Evolutionary conservation across 2,797 vertebrate species (phyloP).

Genomic region (Gadopsis bispinosus): DNA sequence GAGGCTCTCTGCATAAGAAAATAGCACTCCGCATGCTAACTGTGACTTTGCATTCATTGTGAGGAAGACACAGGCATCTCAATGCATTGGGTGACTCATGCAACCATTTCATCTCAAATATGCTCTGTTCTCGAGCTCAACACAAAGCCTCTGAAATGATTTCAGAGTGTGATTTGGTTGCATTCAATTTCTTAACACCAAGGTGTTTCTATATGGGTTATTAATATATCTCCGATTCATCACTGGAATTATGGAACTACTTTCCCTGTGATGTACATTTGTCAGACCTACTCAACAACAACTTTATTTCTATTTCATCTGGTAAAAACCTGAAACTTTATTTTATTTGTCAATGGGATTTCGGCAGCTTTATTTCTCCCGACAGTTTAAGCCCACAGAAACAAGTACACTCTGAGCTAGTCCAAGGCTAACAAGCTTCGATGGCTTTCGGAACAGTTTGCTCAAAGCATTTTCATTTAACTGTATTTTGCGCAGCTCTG

Average conservation of each 20-base stretch:
- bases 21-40: constrained; percentile 75
- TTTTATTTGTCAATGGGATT: constrained; percentile 19
- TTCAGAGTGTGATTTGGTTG: constrained; percentile 48
- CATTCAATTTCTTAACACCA: constrained; percentile 44
- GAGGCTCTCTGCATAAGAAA: constrained; percentile 71
- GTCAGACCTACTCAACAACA: constrained; percentile 20
- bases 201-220: constrained; percentile 17
- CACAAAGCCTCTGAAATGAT: constrained; percentile 52
- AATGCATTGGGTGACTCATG: constrained; percentile 73
- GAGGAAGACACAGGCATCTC: constrained; percentile 68
- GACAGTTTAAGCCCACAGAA: constrained; percentile 29
- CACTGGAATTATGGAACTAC: not conserved
- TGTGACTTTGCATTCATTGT: constrained; percentile 80
- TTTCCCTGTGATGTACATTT: constrained; percentile 32
- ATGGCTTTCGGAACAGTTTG: constrained; percentile 71
- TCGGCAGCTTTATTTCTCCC: constrained; percentile 29
- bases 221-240: constrained; percentile 26
- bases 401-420: constrained; percentile 25
- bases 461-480: constrained; percentile 79
- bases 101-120: constrained; percentile 62
- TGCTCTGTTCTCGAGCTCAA: constrained; percentile 26
- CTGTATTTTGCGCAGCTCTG: constrained; percentile 67
- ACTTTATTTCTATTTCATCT: constrained; percentile 35
- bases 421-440: constrained; percentile 36
- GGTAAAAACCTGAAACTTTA: constrained; percentile 14